Conservation (phyloP, 2,113 vertebrate species). For the Capreolus pygargus region DNA sequence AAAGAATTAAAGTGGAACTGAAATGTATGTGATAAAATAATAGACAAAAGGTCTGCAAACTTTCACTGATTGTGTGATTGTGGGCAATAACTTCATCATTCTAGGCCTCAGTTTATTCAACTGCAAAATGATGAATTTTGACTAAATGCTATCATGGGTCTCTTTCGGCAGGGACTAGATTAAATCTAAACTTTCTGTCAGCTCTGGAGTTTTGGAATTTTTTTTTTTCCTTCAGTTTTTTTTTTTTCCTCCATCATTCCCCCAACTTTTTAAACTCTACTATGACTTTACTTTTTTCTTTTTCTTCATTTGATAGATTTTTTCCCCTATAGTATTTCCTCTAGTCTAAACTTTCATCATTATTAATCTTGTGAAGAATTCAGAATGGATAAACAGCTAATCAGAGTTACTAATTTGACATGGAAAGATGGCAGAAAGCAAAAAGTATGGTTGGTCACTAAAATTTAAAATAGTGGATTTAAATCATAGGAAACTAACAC, state of each 20-base stretch:
- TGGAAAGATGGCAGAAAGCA: background rate
- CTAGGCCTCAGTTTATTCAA: background rate
- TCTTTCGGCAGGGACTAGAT: background rate
- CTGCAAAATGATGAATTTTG: background rate
- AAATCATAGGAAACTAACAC: slow-evolving; percentile 40
- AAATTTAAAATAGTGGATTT: slow-evolving; percentile 33
- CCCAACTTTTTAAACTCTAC: background rate
- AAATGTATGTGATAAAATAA: background rate
- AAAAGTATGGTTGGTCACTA: slow-evolving; percentile 28
- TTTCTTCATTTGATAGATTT: background rate
- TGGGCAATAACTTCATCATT: background rate
- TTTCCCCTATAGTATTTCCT: background rate
- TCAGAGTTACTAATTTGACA: background rate
- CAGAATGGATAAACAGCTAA: background rate
- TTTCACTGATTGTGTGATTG: background rate
- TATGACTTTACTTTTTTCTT: background rate
- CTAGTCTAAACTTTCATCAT: background rate
- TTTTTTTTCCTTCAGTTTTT: background rate
- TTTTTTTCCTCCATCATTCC: background rate
- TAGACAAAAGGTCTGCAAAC: background rate
- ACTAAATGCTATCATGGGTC: background rate
- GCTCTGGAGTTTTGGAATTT: background rate
- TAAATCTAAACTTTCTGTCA: background rate
- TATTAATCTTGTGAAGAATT: background rate
- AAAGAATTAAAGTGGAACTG: background rate